Evolutionary conservation across 2,113 vertebrate species (phyloP).

Genomic region (Oplegnathus fasciatus): DNA sequence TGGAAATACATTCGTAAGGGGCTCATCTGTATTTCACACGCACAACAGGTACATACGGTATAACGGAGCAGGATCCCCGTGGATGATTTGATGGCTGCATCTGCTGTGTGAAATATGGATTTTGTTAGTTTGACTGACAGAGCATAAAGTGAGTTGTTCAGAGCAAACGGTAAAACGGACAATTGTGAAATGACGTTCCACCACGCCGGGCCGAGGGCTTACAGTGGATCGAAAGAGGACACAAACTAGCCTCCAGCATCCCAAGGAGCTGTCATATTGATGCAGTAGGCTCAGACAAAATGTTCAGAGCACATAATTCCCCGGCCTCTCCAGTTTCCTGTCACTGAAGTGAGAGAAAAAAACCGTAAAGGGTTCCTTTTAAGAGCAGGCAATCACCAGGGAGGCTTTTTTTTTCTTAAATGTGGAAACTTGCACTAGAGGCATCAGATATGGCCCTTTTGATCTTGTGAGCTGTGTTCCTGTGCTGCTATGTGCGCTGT

Average conservation of each 20-base stretch:
- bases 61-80: not conserved
- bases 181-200: conserved; percentile 37
- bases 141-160: conserved; percentile 1
- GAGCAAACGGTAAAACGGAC: conserved; percentile 12
- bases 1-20: not conserved
- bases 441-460: conserved; percentile 50
- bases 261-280: conserved; percentile 70
- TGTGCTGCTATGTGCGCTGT: conserved; percentile 14
- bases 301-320: conserved; percentile 60
- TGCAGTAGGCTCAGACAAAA: conserved; percentile 62
- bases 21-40: not conserved
- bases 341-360: conserved; percentile 32
- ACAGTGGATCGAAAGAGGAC: conserved; percentile 58
- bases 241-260: conserved; percentile 57
- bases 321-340: conserved; percentile 27
- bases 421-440: conserved; percentile 47
- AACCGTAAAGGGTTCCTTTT: conserved; percentile 17
- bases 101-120: conserved; percentile 2
- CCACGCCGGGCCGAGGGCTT: not conserved
- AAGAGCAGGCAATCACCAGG: conserved; percentile 33
- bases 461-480: conserved; percentile 31
- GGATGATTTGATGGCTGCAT: conserved; percentile 13
- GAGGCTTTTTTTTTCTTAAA: conserved; percentile 3
- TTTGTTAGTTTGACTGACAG: conserved; percentile 31
- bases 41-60: conserved; percentile 2